Evolutionary conservation across 1,140 invertebrate species (phyloP).

Genomic region (Oncopodura yosiiana): DNA sequence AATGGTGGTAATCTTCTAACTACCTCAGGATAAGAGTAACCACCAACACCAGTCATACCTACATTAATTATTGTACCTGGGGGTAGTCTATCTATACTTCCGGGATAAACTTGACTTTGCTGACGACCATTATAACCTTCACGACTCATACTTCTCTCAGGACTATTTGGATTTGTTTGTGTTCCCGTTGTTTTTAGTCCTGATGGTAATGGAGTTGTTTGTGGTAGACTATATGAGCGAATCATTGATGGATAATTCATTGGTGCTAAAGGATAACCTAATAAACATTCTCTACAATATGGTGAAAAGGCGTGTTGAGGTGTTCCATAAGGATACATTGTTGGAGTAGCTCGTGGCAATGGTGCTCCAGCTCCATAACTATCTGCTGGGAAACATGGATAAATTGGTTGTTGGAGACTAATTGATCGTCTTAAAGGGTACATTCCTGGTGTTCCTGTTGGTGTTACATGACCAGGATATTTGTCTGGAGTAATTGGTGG

Average conservation of each 20-base stretch:
- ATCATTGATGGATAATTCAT: conserved; percentile 22
- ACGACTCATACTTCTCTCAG: conserved; percentile 16
- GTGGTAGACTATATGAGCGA: conserved; percentile 30
- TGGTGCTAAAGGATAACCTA: conserved; percentile 7
- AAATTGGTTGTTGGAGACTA: conserved; percentile 29
- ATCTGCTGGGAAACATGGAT: conserved; percentile 21
- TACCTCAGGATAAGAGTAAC: background rate
- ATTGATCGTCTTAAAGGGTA: conserved; percentile 30
- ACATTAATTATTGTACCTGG: background rate
- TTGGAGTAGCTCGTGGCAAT: background rate
- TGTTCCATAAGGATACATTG: background rate
- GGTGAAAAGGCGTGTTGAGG: conserved; percentile 17
- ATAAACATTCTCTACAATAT: conserved; percentile 27
- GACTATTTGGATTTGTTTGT: conserved; percentile 32
- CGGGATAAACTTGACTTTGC: conserved; percentile 13
- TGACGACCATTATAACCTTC: background rate
- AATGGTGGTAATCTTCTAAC: background rate
- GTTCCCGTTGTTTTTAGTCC: conserved; percentile 27
- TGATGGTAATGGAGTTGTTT: conserved; percentile 11
- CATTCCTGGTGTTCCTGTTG: conserved; percentile 11
- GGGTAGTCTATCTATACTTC: conserved; percentile 21
- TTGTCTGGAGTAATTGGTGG: conserved; percentile 25
- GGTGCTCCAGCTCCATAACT: conserved; percentile 3
- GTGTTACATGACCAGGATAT: conserved; percentile 9
- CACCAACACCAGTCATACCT: background rate